Evolutionary conservation across 1,140 invertebrate genomes (phyloP).

Genomic region (Pinna nobilis): DNA sequence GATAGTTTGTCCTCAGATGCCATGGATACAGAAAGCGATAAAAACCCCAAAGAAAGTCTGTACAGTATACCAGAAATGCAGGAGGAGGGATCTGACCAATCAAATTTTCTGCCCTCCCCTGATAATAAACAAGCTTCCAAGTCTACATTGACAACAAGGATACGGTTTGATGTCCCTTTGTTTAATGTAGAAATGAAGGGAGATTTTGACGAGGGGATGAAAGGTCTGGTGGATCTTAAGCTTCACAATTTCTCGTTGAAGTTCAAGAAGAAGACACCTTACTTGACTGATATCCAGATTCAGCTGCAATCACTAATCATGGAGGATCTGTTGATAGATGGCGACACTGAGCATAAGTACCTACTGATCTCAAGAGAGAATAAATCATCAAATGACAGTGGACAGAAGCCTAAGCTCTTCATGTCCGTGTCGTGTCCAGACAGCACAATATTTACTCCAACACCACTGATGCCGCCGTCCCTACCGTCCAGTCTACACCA

Average conservation of each 20-base stretch:
- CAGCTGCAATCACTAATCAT: constrained; percentile 88
- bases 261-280: constrained; percentile 81
- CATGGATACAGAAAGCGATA: not conserved
- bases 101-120: not conserved
- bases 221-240: constrained; percentile 83
- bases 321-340: constrained; percentile 88
- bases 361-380: constrained; percentile 80
- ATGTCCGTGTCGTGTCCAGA: constrained; percentile 91
- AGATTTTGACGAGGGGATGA: constrained; percentile 70
- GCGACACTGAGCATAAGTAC: constrained; percentile 85
- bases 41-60: not conserved
- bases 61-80: not conserved
- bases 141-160: constrained; percentile 54
- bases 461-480: constrained; percentile 68
- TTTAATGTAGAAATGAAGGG: constrained; percentile 73
- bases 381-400: constrained; percentile 33
- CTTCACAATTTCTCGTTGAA: constrained; percentile 88
- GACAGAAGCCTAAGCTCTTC: constrained; percentile 71
- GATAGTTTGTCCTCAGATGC: not conserved
- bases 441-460: constrained; percentile 66
- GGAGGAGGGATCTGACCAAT: not conserved
- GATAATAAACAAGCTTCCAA: not conserved
- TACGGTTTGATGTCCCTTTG: constrained; percentile 72
- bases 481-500: constrained; percentile 69
- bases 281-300: constrained; percentile 83